Evolutionary conservation across 2,797 vertebrate species (phyloP).

Genomic region (Philypnodon macrostomus): DNA sequence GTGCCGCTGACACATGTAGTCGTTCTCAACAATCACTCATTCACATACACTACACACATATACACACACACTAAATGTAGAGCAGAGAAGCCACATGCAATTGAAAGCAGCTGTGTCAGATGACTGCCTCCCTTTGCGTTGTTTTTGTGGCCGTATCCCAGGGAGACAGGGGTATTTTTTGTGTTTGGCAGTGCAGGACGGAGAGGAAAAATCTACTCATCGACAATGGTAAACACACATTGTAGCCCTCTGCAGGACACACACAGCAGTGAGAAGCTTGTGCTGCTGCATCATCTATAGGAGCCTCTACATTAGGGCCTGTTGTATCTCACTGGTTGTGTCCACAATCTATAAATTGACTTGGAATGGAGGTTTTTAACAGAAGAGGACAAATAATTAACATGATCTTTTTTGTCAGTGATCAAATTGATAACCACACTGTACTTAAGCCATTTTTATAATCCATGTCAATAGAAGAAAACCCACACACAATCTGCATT

Average conservation of each 20-base stretch:
- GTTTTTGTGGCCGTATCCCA: constrained; percentile 76
- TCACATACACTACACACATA: constrained; percentile 18
- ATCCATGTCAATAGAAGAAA: no score
- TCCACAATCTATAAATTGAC: no score
- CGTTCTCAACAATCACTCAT: constrained; percentile 29
- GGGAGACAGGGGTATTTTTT: constrained; percentile 72
- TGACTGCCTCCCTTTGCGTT: constrained; percentile 63
- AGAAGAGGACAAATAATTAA: no score
- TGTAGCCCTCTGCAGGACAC: constrained; percentile 60
- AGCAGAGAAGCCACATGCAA: constrained; percentile 61
- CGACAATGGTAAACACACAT: constrained; percentile 74
- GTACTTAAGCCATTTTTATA: no score
- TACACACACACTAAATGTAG: constrained; percentile 31
- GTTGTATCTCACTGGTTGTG: no score
- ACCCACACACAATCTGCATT: no score
- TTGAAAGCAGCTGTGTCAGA: constrained; percentile 82
- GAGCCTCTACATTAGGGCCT: no score
- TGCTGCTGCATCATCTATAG: constrained; percentile 29
- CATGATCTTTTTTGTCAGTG: no score
- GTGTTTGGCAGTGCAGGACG: constrained; percentile 63
- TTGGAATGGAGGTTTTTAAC: no score
- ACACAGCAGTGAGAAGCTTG: constrained; percentile 28
- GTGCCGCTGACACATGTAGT: constrained; percentile 58
- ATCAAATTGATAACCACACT: no score
- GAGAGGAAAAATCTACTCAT: constrained; percentile 81